Conservation (phyloP, 2,888 invertebrate genomes). For the Mellilla xanthometata region DNA sequence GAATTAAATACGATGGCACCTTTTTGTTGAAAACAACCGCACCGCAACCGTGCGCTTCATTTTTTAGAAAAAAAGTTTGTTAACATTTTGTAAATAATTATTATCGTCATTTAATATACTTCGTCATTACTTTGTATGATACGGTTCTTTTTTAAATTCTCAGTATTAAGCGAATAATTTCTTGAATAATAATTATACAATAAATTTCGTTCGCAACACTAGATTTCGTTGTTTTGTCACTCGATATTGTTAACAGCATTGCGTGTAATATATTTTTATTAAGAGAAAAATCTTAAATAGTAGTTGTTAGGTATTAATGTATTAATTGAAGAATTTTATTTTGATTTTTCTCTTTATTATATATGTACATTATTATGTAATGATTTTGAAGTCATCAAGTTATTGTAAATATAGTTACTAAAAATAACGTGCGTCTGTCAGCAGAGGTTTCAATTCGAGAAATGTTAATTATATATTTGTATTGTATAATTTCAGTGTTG, state of each 20-base stretch:
- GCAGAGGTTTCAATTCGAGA: conserved; percentile 56
- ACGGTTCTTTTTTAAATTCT: conserved; percentile 36
- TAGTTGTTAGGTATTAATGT: conserved; percentile 80
- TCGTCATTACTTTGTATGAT: conserved; percentile 34
- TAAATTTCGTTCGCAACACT: conserved; percentile 51
- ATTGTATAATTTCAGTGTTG: conserved; percentile 67
- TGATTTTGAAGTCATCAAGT: conserved; percentile 77
- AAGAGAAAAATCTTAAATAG: conserved; percentile 80
- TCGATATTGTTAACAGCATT: conserved; percentile 69
- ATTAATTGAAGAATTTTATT: conserved; percentile 81
- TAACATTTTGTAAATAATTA: conserved; percentile 74
- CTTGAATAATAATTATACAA: conserved; percentile 34
- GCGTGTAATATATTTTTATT: conserved; percentile 81
- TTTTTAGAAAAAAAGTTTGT: conserved; percentile 57
- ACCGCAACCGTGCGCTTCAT: conserved; percentile 44
- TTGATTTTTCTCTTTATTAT: conserved; percentile 80
- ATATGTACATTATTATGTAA: conserved; percentile 71
- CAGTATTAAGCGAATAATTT: conserved; percentile 62
- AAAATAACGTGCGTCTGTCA: conserved; percentile 64
- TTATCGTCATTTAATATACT: conserved; percentile 49
- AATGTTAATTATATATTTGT: conserved; percentile 73
- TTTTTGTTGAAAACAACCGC: conserved; percentile 37
- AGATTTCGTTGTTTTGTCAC: conserved; percentile 65
- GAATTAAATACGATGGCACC: neutral
- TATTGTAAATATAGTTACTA: conserved; percentile 79